A percentile compares a stretch with the other conserved stretches of the same genome.
Evolutionary conservation across 1,140 invertebrate genomes (phyloP).

Genomic region (Cheumatopsyche charites): DNA sequence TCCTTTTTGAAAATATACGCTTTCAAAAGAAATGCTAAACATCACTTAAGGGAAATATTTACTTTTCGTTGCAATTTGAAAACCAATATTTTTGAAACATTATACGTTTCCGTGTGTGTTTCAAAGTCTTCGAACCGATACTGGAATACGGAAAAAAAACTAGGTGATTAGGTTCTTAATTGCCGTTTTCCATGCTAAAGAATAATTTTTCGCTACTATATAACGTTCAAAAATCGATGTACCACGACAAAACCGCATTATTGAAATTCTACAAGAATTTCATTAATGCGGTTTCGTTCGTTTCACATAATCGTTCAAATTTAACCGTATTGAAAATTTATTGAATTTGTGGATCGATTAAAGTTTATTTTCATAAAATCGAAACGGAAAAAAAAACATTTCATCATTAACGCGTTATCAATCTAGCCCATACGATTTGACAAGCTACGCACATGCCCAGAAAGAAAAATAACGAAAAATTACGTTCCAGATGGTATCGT

Average conservation of each 20-base stretch:
- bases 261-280: too few relatives aligned
- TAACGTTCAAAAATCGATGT: too few relatives aligned
- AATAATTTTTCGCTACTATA: too few relatives aligned
- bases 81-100: conserved; percentile 1
- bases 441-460: conserved; percentile 1
- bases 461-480: conserved; percentile 27
- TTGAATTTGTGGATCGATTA: too few relatives aligned
- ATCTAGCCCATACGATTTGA: conserved; percentile 8
- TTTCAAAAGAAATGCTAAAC: conserved; percentile 13
- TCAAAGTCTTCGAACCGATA: too few relatives aligned
- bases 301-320: too few relatives aligned
- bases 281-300: too few relatives aligned
- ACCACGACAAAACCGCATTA: too few relatives aligned
- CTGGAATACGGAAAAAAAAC: neutral
- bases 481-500: conserved; percentile 27
- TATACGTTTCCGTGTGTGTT: neutral
- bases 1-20: conserved; percentile 14
- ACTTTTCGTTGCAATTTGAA: neutral
- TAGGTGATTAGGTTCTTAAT: too few relatives aligned
- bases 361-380: neutral
- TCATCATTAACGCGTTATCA: conserved; percentile 19
- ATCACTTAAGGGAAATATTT: neutral
- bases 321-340: too few relatives aligned
- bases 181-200: too few relatives aligned
- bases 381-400: conserved; percentile 1